These are phyloP conservation scores for Cryptoprocta ferox DNA, from an alignment of 2,797 vertebrate species.

Conservation along the genomic window DNA sequence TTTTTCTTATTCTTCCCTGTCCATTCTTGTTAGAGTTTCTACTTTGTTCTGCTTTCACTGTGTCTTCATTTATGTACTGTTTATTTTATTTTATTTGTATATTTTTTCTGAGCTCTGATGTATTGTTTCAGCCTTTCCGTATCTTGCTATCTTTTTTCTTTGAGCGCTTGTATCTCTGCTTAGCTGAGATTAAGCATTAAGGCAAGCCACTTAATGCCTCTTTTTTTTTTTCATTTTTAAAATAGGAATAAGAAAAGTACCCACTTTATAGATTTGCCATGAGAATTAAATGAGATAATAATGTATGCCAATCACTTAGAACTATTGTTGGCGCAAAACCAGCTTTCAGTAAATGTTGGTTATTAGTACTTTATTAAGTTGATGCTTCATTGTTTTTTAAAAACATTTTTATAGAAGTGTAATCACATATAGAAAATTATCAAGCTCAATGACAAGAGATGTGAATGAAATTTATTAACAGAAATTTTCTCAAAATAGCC, in stretches of 20 bases:
- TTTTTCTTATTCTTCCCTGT: not conserved
- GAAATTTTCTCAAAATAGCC: not conserved
- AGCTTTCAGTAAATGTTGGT: not conserved
- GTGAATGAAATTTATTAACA: not conserved
- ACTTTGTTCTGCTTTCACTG: not conserved
- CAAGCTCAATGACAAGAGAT: not conserved
- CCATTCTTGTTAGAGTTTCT: not conserved
- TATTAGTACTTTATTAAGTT: not conserved
- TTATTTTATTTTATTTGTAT: not conserved
- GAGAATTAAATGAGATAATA: not conserved
- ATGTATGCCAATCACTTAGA: not conserved
- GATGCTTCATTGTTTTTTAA: not conserved
- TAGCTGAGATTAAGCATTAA: not conserved
- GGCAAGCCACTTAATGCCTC: not conserved
- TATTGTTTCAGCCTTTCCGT: not conserved
- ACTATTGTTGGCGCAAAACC: not conserved
- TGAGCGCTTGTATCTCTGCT: not conserved
- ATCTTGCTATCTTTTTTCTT: not conserved
- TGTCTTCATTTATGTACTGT: not conserved
- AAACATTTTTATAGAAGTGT: not conserved
- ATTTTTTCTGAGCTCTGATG: not conserved
- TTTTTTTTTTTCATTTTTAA: not conserved
- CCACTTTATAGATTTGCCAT: not conserved
- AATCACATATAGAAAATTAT: not conserved
- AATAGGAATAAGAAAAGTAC: not conserved